phyloP scores from a whole-genome alignment of 2,797 vertebrate genomes.

The Lagocephalus sceleratus region DNA sequence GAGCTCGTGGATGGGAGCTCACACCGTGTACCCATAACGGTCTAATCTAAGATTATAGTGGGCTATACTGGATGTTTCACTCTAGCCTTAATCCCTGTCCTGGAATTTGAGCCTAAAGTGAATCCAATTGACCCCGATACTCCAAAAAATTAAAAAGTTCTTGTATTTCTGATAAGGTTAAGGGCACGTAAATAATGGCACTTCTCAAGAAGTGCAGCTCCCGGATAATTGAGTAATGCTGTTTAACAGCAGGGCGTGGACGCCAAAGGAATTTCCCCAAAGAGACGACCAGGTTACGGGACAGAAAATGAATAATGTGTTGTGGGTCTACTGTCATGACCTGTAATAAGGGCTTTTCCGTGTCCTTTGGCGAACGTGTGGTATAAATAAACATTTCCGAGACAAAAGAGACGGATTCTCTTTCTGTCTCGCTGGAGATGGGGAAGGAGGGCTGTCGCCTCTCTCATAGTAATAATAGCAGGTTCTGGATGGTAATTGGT shows the following conservation, averaged over 20 bases:
- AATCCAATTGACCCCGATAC: no score
- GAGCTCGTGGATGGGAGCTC: constrained; percentile 30
- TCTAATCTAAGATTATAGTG: constrained; percentile 10
- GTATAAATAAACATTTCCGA: constrained; percentile 63
- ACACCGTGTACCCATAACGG: constrained; percentile 31
- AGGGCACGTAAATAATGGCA: no score
- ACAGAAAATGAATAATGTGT: constrained; percentile 63
- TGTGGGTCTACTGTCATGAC: constrained; percentile 58
- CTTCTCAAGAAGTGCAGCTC: constrained; percentile 22
- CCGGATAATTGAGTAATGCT: constrained; percentile 62
- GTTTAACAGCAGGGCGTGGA: constrained; percentile 63
- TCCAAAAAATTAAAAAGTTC: no score
- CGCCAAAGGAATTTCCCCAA: constrained; percentile 52
- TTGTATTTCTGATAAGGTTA: no score
- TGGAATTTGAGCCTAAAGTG: neutral
- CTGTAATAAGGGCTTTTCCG: constrained; percentile 67
- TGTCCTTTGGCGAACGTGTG: constrained; percentile 60
- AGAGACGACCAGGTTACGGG: constrained; percentile 60
- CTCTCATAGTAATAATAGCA: constrained; percentile 73
- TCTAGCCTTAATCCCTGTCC: constrained; percentile 3
- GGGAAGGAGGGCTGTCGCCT: constrained; percentile 60
- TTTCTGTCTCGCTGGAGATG: constrained; percentile 48
- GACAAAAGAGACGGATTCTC: constrained; percentile 57
- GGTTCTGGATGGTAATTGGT: constrained; percentile 62
- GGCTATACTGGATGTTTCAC: constrained; percentile 12